A percentile compares a stretch with the other conserved stretches of the same genome.
Evolutionary conservation across 2,888 invertebrate genomes (phyloP).

Genomic region (Monochamus alternatus): DNA sequence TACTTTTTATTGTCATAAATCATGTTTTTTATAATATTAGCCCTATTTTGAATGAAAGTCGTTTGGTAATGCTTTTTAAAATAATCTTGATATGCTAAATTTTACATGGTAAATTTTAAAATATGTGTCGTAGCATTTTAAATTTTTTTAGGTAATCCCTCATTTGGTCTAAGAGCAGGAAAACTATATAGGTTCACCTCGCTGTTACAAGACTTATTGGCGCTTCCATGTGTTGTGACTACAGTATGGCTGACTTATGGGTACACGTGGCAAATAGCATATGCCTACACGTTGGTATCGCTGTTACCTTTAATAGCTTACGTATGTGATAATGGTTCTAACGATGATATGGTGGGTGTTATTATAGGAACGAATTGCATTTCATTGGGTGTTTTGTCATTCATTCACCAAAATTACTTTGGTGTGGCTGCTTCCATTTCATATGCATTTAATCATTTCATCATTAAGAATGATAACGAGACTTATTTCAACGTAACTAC

Average conservation of each 20-base stretch:
- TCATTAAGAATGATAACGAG: conserved; percentile 60
- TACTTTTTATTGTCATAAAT: too few species aligned
- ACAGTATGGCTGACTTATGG: conserved; percentile 57
- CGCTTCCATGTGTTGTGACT: conserved; percentile 60
- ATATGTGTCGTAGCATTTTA: conserved; percentile 3
- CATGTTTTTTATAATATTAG: too few species aligned
- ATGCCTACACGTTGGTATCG: conserved; percentile 52
- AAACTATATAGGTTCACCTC: conserved; percentile 59
- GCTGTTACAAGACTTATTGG: conserved; percentile 60
- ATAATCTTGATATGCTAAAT: too few species aligned
- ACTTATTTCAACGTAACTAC: conserved; percentile 63
- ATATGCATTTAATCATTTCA: conserved; percentile 64
- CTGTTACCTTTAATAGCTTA: conserved; percentile 59
- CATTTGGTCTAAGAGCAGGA: conserved; percentile 61
- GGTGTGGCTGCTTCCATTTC: conserved; percentile 61
- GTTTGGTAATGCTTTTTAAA: too few species aligned
- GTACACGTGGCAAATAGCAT: conserved; percentile 52
- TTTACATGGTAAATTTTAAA: background rate
- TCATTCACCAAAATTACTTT: conserved; percentile 63
- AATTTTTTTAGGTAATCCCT: conserved; percentile 63
- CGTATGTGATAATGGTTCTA: conserved; percentile 50
- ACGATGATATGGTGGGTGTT: conserved; percentile 59
- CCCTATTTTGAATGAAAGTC: too few species aligned
- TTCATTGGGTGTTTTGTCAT: conserved; percentile 61
- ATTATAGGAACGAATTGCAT: conserved; percentile 56